phyloP scores from a whole-genome alignment of 1,140 invertebrate genomes.

The Triops cancriformis region DNA sequence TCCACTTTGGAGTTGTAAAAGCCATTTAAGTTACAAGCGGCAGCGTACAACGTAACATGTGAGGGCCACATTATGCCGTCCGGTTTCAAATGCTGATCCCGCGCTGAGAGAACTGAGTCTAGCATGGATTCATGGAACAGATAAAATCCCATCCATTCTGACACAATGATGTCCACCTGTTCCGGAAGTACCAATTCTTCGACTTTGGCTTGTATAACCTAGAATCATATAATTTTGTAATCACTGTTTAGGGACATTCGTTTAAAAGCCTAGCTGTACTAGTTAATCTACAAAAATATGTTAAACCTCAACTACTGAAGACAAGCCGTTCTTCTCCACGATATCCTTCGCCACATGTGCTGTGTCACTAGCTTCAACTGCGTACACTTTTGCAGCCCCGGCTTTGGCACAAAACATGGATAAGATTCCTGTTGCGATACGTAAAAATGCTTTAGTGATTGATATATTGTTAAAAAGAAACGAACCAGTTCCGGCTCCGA shows the following conservation, averaged over 20 bases:
- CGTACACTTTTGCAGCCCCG: conserved; percentile 82
- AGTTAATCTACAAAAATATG: not conserved
- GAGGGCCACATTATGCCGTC: conserved; percentile 44
- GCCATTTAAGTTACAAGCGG: conserved; percentile 60
- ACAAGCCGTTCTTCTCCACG: conserved; percentile 44
- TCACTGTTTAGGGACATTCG: not conserved
- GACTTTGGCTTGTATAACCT: conserved; percentile 52
- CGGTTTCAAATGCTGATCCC: conserved; percentile 74
- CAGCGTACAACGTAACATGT: conserved; percentile 40
- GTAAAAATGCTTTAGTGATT: conserved; percentile 21
- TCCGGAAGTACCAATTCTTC: conserved; percentile 55
- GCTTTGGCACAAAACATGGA: conserved; percentile 92
- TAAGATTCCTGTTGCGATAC: conserved; percentile 61
- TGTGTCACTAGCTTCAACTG: conserved; percentile 82
- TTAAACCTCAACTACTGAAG: conserved; percentile 34
- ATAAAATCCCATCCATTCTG: conserved; percentile 99
- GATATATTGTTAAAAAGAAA: conserved; percentile 20
- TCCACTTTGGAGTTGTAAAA: conserved; percentile 45
- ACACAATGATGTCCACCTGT: conserved; percentile 92
- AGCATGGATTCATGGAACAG: conserved; percentile 97
- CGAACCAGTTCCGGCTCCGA: conserved; percentile 74
- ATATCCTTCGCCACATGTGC: conserved; percentile 74
- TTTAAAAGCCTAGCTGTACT: not conserved
- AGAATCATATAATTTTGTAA: conserved; percentile 21
- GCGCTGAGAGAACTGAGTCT: conserved; percentile 80